Evolutionary conservation across 2,888 invertebrate genomes (phyloP), one percentile per base, ranked within the genome.

Genomic region (Caradrina kadenii): DNA sequence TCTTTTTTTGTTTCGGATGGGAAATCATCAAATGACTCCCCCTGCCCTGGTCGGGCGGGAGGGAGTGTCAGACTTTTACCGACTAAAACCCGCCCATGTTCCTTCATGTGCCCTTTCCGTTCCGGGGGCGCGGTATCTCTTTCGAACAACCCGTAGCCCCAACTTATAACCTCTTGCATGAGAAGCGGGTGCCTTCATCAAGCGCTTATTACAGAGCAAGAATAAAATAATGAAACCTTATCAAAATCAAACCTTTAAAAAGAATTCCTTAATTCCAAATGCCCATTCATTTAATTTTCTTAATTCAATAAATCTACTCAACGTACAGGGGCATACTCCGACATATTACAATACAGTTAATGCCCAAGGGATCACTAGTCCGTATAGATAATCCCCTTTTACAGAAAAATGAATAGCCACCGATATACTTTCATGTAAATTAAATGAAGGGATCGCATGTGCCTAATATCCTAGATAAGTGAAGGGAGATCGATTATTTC

Each of bases 341-440:
- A 76, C 82, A 69, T 78, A 85, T 86, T 78, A 92, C 89, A 94
- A 94, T 92, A 87, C 88, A 89, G 85, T 86, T 89, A 92, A 93
- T 91, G 80, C 94, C 88, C 91, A 64, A 58, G 92, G 92, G 94
- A 93, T 90, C 90, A 90, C 91, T 93, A 93, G 91, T 93, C 91
- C 92, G 91, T 89, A 87, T 83, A 86, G 91, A 92, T 94, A 94
- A 95, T 93, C 94, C 92, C 92, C 93, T 91, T 93, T 92, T 91
- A 94, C 91, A 94, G 91, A 94, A 95, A 95, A 94, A 94, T 91
- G 91, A 93, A 93, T 93, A 83, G 90, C 86, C 82, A 79, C 86
- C 82, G 79, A 87, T 87, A 87, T 87, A 91, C 92, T 93, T 92
- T 94, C 92, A 95, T 95, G 93, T 94, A 94, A 94, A 95, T 95